Percentiles rank a stretch among this genome's conserved stretches.
Evolutionary conservation across 2,113 vertebrate genomes (phyloP).

Genomic region (Canis aureus): DNA sequence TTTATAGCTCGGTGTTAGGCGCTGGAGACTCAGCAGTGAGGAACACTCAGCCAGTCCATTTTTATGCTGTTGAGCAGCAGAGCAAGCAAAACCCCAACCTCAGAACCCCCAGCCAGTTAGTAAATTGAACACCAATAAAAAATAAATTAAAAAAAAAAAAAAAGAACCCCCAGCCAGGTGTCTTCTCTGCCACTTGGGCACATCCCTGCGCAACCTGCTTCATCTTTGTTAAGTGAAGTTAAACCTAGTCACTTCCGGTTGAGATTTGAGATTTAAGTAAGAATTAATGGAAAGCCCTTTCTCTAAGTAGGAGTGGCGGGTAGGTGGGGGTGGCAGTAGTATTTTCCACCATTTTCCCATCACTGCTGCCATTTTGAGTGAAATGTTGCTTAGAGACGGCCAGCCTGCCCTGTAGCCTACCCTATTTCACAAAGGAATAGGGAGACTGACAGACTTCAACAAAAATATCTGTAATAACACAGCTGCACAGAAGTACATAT

Average conservation of each 20-base stretch:
- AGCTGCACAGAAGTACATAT: background rate
- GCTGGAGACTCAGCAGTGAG: background rate
- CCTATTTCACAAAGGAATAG: background rate
- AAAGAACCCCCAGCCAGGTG: no score
- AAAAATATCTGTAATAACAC: background rate
- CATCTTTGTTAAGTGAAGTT: background rate
- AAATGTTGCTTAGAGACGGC: background rate
- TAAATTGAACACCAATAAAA: no score
- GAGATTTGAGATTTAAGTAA: background rate
- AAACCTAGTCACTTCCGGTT: background rate
- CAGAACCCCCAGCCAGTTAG: no score
- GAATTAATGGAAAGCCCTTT: background rate
- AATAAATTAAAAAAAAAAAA: no score
- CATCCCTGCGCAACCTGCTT: background rate
- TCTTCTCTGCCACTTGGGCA: background rate
- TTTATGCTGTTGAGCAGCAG: background rate
- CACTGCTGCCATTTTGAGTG: background rate
- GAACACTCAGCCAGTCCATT: background rate
- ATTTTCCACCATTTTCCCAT: background rate
- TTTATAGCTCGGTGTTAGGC: background rate
- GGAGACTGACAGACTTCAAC: background rate
- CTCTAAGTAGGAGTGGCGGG: background rate
- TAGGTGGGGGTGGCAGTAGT: background rate
- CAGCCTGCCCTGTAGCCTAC: background rate
- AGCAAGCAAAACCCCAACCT: background rate